Base-by-base conservation (phyloP, 2,113 vertebrate genomes). In the Chloropsis cyanopogon region DNA sequence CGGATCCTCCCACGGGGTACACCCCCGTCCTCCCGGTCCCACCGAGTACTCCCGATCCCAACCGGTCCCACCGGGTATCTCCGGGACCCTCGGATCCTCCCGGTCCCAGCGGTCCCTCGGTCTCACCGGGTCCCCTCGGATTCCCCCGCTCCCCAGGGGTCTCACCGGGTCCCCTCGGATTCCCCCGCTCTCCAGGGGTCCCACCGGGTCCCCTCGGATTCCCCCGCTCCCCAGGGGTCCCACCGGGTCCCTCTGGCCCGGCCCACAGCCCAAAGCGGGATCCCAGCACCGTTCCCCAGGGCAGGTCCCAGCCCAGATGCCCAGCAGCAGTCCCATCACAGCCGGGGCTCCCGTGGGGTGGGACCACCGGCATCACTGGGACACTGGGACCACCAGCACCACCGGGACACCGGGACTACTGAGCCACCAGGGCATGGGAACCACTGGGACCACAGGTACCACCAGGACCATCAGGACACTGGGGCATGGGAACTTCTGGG, bases 131-230 rank as follows among this genome's bases (percentile, higher is more conserved):
- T 59, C 7, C 47, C 11, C 29, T 47, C 9, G 1, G 13, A 54
- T 57, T 4, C 23, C 19, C 3, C 14, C 0, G 1, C 12, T 70
- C n/a, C 16, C 14, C 44, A 19, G 12, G 4, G 12, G 12, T 60
- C 53, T 4, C 39, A 12, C 8, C 8, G 6, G 17, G 4, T 46
- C 11, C 9, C 39, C 29, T 47, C 9, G 1, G 13, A 54, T 57
- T 4, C 23, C 19, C 3, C 14, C 0, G 1, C 12, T 70, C n/a
- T 13, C 14, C 44, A 19, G 12, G 4, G 2, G 42, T 65, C 52
- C 29, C 53, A 52, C 6, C 1, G 9, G 22, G 14, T 59, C 7
- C 47, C 11, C 29, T 47, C 9, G 1, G 13, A 54, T 57, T 4
- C 23, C 19, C 3, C 14, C 0, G 1, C 12, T 70, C n/a, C 16